Evolutionary conservation across 2,797 vertebrate genomes (phyloP).

Genomic region (Smutsia gigantea): DNA sequence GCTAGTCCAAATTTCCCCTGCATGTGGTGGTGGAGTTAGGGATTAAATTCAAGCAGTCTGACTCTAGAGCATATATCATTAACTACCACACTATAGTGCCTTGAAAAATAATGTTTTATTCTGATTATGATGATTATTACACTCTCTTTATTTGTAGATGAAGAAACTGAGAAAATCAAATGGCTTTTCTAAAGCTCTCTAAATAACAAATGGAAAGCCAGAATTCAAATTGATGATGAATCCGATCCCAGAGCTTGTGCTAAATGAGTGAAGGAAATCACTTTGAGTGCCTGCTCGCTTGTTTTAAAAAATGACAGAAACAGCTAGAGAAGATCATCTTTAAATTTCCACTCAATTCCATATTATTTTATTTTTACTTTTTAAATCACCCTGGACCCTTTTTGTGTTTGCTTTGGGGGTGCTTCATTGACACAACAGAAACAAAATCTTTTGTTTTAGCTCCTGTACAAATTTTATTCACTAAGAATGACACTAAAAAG

Average conservation of each 20-base stretch:
- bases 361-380: background rate
- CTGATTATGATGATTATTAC: background rate
- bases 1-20: background rate
- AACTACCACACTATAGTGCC: background rate
- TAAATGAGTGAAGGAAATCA: background rate
- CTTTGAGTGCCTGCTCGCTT: background rate
- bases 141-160: background rate
- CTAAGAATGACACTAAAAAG: background rate
- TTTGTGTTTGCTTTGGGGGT: background rate
- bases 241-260: background rate
- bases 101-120: background rate
- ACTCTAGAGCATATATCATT: background rate
- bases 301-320: background rate
- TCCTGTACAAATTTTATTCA: background rate
- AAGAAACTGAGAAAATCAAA: background rate
- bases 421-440: background rate
- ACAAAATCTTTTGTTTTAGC: background rate
- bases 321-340: background rate
- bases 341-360: background rate
- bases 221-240: background rate
- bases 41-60: background rate
- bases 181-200: background rate
- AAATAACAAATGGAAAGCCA: background rate
- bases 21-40: background rate
- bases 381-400: background rate